Evolutionary conservation across 1,140 invertebrate genomes (phyloP).

Genomic region (Drosophila eugracilis): DNA sequence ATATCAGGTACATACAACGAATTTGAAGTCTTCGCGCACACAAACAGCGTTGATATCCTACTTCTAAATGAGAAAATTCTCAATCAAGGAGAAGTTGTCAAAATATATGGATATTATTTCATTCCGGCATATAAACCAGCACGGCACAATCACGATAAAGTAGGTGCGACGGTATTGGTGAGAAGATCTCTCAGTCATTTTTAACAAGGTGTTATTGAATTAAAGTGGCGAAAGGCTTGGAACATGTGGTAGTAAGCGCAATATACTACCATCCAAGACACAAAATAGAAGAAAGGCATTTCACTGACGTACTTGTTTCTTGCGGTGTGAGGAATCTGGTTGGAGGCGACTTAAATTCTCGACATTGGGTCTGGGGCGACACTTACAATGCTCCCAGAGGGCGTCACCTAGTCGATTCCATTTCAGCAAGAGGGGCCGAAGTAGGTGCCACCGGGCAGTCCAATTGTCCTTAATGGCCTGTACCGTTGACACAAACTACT

Average conservation of each 20-base stretch:
- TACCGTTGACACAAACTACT: too few relatives aligned
- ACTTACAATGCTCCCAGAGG: too few relatives aligned
- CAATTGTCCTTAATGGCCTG: too few relatives aligned
- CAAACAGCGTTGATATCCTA: background rate
- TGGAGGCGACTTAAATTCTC: too few relatives aligned
- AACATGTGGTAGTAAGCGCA: background rate
- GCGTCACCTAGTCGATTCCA: too few relatives aligned
- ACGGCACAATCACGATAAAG: background rate
- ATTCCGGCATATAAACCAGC: background rate
- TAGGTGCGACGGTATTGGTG: background rate
- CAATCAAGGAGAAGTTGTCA: background rate
- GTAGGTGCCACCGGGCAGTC: background rate
- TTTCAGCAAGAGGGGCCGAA: too few relatives aligned
- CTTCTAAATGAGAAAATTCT: background rate
- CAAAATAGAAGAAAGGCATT: background rate
- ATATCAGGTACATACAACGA: background rate
- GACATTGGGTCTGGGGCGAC: background rate
- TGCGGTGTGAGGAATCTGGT: too few relatives aligned
- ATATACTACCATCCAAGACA: background rate
- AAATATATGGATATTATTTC: background rate
- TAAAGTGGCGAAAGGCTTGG: background rate
- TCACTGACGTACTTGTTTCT: too few relatives aligned
- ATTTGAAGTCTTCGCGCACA: background rate
- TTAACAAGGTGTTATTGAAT: background rate
- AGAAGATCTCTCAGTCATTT: background rate